Evolutionary conservation across 2,797 vertebrate species (phyloP).

Genomic region (Ispidina lecontei): DNA sequence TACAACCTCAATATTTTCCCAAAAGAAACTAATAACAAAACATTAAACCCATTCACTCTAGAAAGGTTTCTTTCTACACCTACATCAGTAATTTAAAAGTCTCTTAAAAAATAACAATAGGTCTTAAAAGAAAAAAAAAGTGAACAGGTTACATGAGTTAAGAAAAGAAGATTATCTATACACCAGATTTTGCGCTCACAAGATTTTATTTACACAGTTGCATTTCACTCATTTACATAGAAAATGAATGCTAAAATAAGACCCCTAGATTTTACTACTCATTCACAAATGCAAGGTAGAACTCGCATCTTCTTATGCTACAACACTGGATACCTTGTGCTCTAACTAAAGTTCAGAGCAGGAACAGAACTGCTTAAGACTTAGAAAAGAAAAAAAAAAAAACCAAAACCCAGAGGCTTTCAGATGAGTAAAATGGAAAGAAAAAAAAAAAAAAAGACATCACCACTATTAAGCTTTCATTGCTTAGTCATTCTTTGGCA

Average conservation of each 20-base stretch:
- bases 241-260: background rate
- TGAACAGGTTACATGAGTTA: background rate
- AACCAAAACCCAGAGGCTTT: background rate
- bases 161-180: background rate
- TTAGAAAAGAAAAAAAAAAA: background rate
- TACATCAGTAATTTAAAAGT: background rate
- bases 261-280: background rate
- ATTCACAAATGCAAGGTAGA: background rate
- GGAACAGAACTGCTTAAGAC: background rate
- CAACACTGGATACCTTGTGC: background rate
- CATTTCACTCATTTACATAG: background rate
- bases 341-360: background rate
- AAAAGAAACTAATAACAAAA: background rate
- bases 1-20: background rate
- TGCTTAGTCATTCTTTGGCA: conserved; percentile 61
- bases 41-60: background rate
- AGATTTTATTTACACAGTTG: background rate
- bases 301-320: background rate
- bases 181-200: background rate
- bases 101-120: background rate
- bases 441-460: conserved; percentile 40
- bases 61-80: background rate
- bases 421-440: conserved; percentile 29
- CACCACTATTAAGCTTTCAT: conserved; percentile 46
- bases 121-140: background rate